Evolutionary conservation across 2,888 invertebrate species (phyloP).

Genomic region (Hipparchia sbordonii): DNA sequence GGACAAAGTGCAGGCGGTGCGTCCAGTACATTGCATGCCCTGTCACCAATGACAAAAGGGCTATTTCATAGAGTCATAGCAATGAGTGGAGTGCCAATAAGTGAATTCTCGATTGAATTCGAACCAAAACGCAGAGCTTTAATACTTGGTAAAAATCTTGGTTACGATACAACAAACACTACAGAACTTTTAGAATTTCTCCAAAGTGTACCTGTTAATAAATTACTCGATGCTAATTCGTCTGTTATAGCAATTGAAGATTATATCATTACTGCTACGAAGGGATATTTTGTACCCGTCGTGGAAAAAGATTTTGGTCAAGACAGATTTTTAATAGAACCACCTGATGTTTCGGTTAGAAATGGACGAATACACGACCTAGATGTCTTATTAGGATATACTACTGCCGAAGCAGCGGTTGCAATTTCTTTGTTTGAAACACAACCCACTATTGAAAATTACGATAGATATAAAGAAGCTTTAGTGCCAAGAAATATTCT

Average conservation of each 20-base stretch:
- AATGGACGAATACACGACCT: slow-evolving; percentile 69
- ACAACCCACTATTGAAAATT: slow-evolving; percentile 36
- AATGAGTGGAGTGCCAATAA: slow-evolving; percentile 84
- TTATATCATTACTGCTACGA: slow-evolving; percentile 46
- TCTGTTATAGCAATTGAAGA: slow-evolving; percentile 51
- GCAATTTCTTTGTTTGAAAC: slow-evolving; percentile 51
- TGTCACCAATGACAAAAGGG: slow-evolving; percentile 61
- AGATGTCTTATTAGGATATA: slow-evolving; percentile 87
- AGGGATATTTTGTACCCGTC: slow-evolving; percentile 56
- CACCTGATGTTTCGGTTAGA: slow-evolving; percentile 48
- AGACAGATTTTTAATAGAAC: slow-evolving; percentile 53
- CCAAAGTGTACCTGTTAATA: slow-evolving; percentile 51
- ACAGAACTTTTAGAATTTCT: slow-evolving; percentile 54
- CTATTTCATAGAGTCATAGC: slow-evolving; percentile 77
- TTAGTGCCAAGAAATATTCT: slow-evolving; percentile 54
- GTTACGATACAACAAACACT: slow-evolving; percentile 52
- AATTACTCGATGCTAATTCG: slow-evolving; percentile 46
- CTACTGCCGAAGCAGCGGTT: slow-evolving; percentile 81
- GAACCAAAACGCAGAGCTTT: slow-evolving; percentile 52
- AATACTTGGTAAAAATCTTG: slow-evolving; percentile 53
- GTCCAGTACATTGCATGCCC: slow-evolving; percentile 50
- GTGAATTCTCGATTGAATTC: slow-evolving; percentile 54
- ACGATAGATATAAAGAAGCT: slow-evolving; percentile 50
- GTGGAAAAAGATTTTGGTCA: slow-evolving; percentile 59
- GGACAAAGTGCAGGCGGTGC: slow-evolving; percentile 59